Percentiles rank a stretch among this genome's conserved stretches.
These are phyloP conservation scores for Dermolepida albohirtum DNA, from an alignment of 2,888 invertebrate genomes.

Conservation along the genomic window DNA sequence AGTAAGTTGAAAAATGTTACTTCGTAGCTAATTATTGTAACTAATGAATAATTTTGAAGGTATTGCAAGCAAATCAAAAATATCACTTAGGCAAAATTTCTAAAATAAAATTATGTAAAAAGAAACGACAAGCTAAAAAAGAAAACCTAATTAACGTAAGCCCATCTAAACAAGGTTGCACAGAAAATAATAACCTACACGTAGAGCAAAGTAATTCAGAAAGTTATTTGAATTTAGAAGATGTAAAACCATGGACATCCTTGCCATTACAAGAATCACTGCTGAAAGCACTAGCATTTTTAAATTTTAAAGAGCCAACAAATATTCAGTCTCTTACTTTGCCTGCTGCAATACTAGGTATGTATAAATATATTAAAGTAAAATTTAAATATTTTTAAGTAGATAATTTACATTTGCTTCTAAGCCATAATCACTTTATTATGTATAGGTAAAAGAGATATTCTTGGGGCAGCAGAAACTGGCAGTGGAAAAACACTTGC, in stretches of 20 bases:
- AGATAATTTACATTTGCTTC: too few relatives aligned
- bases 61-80: neutral
- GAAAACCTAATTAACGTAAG: conserved; percentile 31
- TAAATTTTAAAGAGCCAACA: conserved; percentile 86
- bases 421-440: too few relatives aligned
- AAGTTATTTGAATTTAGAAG: conserved; percentile 1
- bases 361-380: conserved; percentile 7
- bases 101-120: conserved; percentile 19
- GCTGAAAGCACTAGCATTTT: conserved; percentile 78
- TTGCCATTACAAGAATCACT: conserved; percentile 78
- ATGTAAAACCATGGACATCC: conserved; percentile 74
- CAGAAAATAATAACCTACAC: conserved; percentile 39
- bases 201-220: neutral
- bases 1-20: conserved; percentile 40
- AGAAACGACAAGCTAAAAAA: conserved; percentile 47
- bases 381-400: too few relatives aligned
- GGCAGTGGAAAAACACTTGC: conserved; percentile 99
- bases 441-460: conserved; percentile 79
- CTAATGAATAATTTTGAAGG: too few relatives aligned
- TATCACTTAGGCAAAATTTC: conserved; percentile 31
- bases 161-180: conserved; percentile 40
- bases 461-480: conserved; percentile 98
- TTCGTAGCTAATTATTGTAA: too few relatives aligned
- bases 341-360: conserved; percentile 87
- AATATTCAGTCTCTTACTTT: conserved; percentile 86